Base-by-base conservation (phyloP, 2,797 vertebrate species). In the Macropus fuliginosus region DNA sequence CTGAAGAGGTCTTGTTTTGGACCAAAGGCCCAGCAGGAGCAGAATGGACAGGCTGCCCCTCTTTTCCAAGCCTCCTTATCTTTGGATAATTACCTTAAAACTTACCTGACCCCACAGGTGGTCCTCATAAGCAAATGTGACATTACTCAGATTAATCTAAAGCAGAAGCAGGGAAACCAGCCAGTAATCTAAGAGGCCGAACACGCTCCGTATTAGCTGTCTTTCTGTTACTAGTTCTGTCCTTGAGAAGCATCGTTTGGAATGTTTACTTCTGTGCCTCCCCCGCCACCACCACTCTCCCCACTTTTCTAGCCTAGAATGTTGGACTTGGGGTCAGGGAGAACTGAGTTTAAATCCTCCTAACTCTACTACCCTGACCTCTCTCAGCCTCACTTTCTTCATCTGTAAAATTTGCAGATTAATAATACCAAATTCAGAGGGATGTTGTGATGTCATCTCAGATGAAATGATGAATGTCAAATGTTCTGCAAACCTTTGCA, bases 231-330 rank as follows among this genome's bases (percentile, higher is more conserved):
- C n/a, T 6, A 81, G 89, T 81, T 31, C 5, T 95, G 54, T 5
- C 29, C 24, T 66, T 57, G 55, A 93, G 93, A 95, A 59, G n/a
- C 29, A 54, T 50, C 46, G 91, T 50, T 81, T 56, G 52, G 94
- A 91, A 28, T 91, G 46, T 87, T 40, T 46, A 54, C 55, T 91
- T 95, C 21, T 11, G 34, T 24, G 28, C 34, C 34, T 31, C 27
- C n/a, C 9, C 14, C 52, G 52, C 54, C 27, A 46, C 54, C 4
- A 16, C 2, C 18, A 28, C 92, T 95, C 81, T 94, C 0, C 11
- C 91, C 12, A 5, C 12, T 66, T 66, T 34, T 34, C 46, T 46
- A 46, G 18, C 18, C n/a, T 74, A 81, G 66, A 9, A 8, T 46
- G 16, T 18, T 24, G 24, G n/a, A 81, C 5, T 40, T 46, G 18